Base-by-base conservation (phyloP, 2,113 vertebrate species). In the Cephalopholis sonnerati region DNA sequence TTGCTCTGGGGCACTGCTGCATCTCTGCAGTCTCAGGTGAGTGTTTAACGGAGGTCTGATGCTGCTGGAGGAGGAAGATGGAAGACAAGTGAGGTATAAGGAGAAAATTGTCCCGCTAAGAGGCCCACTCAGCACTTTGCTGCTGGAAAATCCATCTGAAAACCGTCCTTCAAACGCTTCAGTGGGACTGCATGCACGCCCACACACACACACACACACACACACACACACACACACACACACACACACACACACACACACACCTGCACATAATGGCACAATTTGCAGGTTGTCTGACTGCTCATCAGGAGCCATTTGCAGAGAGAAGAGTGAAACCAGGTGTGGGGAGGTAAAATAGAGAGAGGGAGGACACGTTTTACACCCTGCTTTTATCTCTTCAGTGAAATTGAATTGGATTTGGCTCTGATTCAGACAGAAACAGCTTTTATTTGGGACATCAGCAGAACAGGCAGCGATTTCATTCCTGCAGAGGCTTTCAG, bases 51-150 rank as follows among this genome's bases (percentile, higher is more conserved):
- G 16, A 44, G 41, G 41, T 2, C 32, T 36, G 41, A 9, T 44
- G 41, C 41, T 2, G 32, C 5, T 36, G 32, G 68, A 73, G 22
- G 73, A 67, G 44, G 32, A 77, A 16, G 57, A 64, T 51, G 15
- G 62, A 85, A 54, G 68, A 77, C 78, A 46, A 53, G 70, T 29
- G 70, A 77, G 68, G 41, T 58, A 51, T 18, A 44, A 70, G 62
- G 77, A 83, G 81, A 66, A 77, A 81, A 78, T 20, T 74, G 65
- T 65, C 8, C n/a, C 4, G 3, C 24, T 64, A 64, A 71, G 32
- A 48, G 73, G 70, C 54, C 2, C 58, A 61, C 22, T 89, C 84
- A 82, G 81, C 87, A 84, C 55, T 73, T 82, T 27, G 24, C 78
- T 63, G 70, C 69, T 53, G 68, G 39, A 86, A 77, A 84, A 81